Conservation (phyloP, 2,888 invertebrate genomes). For the Drosophila mimetica region DNA sequence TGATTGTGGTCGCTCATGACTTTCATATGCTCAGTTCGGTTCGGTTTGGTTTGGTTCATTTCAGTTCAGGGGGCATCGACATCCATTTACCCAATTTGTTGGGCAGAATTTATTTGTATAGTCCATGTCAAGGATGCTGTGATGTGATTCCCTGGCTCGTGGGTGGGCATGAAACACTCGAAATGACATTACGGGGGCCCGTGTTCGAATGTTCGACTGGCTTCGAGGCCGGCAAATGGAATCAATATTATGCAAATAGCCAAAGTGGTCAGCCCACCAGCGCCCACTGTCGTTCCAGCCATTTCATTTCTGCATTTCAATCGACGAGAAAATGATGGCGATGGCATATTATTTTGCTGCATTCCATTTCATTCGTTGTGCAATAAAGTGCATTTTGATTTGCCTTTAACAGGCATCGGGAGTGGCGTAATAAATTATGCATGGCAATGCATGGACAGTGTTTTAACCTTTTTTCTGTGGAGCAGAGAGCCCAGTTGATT, state of each 20-base stretch:
- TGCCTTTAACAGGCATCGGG: conserved; percentile 47
- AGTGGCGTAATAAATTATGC: conserved; percentile 53
- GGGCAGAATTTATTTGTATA: conserved; percentile 62
- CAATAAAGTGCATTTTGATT: conserved; percentile 63
- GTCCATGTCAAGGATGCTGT: conserved; percentile 40
- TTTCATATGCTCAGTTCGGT: conserved; percentile 39
- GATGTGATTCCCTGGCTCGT: conserved; percentile 2
- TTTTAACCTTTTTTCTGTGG: conserved; percentile 9
- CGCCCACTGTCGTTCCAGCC: conserved; percentile 3
- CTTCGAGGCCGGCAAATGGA: conserved; percentile 46
- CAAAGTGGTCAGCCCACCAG: conserved; percentile 19
- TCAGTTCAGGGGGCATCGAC: conserved; percentile 8
- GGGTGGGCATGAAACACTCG: conserved; percentile 19
- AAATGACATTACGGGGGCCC: conserved; percentile 38
- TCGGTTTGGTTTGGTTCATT: too few relatives aligned
- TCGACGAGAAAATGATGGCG: conserved; percentile 50
- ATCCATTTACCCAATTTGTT: conserved; percentile 56
- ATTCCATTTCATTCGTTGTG: conserved; percentile 34
- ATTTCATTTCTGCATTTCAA: conserved; percentile 43
- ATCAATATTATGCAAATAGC: conserved; percentile 73
- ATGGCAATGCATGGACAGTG: conserved; percentile 40
- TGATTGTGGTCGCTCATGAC: conserved; percentile 37
- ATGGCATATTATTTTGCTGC: conserved; percentile 57
- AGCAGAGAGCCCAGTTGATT: background rate
- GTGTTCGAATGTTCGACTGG: conserved; percentile 7